A percentile compares a stretch with the other conserved stretches of the same genome.
Evolutionary conservation across 2,888 invertebrate genomes (phyloP).

Genomic region (Tanypteryx hageni): DNA sequence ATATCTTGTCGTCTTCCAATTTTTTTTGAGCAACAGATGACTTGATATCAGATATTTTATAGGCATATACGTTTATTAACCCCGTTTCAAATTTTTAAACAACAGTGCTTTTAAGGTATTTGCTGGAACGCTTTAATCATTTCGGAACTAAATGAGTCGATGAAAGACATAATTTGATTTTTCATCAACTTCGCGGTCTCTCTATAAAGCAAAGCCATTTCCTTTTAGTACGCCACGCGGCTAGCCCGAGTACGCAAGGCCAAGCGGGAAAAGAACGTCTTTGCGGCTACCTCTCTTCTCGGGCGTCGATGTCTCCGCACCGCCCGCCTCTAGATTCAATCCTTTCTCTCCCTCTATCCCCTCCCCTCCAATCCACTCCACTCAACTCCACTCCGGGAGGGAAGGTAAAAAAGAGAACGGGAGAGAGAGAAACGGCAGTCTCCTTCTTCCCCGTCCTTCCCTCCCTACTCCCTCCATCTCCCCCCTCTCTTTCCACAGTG

Average conservation of each 20-base stretch:
- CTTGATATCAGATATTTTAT: too few species aligned
- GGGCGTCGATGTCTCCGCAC: slow-evolving; percentile 53
- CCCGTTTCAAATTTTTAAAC: too few species aligned
- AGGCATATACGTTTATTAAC: too few species aligned
- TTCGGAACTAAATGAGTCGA: too few species aligned
- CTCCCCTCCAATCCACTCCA: not conserved
- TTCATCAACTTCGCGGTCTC: too few species aligned
- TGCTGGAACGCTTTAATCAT: too few species aligned
- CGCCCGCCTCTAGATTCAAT: not conserved
- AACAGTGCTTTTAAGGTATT: too few species aligned
- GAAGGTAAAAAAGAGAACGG: not conserved
- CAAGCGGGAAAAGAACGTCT: not conserved
- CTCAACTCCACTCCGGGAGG: not conserved
- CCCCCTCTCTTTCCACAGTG: not conserved
- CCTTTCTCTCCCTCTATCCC: not conserved
- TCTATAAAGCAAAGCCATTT: not conserved
- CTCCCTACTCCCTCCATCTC: not conserved
- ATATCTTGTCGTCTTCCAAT: too few species aligned
- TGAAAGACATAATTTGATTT: too few species aligned
- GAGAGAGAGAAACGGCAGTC: not conserved
- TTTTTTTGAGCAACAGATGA: too few species aligned
- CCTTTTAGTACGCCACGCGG: not conserved
- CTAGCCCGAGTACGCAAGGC: not conserved
- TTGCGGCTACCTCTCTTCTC: not conserved
- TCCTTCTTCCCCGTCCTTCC: not conserved